Conservation (phyloP, 2,797 vertebrate genomes). For the Coreius guichenoti region DNA sequence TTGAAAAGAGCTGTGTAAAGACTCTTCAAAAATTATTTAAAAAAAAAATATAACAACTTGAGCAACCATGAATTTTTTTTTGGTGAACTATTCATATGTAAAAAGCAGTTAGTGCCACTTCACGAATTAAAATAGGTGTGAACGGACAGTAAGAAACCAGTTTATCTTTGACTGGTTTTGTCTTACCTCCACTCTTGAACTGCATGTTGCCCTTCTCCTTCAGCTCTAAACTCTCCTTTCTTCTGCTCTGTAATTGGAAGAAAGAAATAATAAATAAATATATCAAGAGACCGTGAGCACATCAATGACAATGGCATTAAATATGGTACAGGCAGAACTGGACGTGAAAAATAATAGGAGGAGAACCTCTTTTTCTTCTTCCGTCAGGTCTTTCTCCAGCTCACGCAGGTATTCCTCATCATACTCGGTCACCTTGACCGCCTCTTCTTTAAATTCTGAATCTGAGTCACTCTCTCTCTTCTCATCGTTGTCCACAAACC, state of each 20-base stretch:
- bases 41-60: background rate
- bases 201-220: slow-evolving; percentile 74
- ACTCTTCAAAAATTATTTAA: background rate
- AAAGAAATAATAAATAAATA: background rate
- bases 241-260: slow-evolving; percentile 68
- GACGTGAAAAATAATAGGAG: background rate
- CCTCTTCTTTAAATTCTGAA: slow-evolving; percentile 72
- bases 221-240: slow-evolving; percentile 68
- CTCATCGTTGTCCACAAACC: slow-evolving; percentile 60
- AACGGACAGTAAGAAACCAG: background rate
- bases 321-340: background rate
- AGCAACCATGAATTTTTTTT: background rate
- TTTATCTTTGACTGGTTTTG: background rate
- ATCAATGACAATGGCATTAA: background rate
- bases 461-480: slow-evolving; percentile 58
- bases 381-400: slow-evolving; percentile 86
- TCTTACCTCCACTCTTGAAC: slow-evolving; percentile 77
- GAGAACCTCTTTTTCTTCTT: slow-evolving; percentile 90
- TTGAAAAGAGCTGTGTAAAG: background rate
- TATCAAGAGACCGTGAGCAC: background rate
- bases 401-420: slow-evolving; percentile 88
- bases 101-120: background rate
- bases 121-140: background rate
- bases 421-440: slow-evolving; percentile 70
- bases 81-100: background rate